Percentiles rank a stretch among this genome's conserved stretches.
These are phyloP conservation scores for Anagrus nilaparvatae DNA, from an alignment of 1,140 invertebrate genomes.

Conservation along the genomic window DNA sequence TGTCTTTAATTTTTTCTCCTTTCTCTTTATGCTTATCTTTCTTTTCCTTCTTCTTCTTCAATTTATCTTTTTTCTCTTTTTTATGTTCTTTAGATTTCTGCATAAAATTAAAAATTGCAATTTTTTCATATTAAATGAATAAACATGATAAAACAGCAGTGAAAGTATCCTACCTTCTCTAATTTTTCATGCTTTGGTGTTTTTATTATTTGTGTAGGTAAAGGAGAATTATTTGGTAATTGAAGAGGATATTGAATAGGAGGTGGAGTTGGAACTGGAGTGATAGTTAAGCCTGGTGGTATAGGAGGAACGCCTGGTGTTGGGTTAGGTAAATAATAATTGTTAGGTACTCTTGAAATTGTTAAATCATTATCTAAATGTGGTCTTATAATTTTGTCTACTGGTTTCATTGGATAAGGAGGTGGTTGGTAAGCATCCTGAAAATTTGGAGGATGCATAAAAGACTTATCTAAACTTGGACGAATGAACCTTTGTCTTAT, in stretches of 20 bases:
- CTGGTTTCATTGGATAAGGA: too few species aligned
- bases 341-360: too few species aligned
- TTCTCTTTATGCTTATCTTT: constrained; percentile 59
- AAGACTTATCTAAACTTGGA: too few species aligned
- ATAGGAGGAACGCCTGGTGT: too few species aligned
- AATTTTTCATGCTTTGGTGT: constrained; percentile 28
- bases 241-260: constrained; percentile 32
- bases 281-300: too few species aligned
- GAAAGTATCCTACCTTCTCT: constrained; percentile 25
- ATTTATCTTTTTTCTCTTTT: constrained; percentile 59
- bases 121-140: constrained; percentile 6
- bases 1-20: constrained; percentile 50
- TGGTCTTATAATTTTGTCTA: too few species aligned
- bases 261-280: constrained; percentile 23
- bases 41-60: constrained; percentile 71
- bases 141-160: constrained; percentile 3
- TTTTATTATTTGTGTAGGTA: constrained; percentile 32
- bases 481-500: too few species aligned
- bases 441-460: too few species aligned
- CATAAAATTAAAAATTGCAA: constrained; percentile 18
- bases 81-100: constrained; percentile 61
- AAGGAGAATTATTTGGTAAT: constrained; percentile 35
- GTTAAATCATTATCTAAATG: too few species aligned
- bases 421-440: too few species aligned
- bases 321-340: too few species aligned